Evolutionary conservation across 2,888 invertebrate genomes (phyloP).

Genomic region (Caenorhabditis sp.): DNA sequence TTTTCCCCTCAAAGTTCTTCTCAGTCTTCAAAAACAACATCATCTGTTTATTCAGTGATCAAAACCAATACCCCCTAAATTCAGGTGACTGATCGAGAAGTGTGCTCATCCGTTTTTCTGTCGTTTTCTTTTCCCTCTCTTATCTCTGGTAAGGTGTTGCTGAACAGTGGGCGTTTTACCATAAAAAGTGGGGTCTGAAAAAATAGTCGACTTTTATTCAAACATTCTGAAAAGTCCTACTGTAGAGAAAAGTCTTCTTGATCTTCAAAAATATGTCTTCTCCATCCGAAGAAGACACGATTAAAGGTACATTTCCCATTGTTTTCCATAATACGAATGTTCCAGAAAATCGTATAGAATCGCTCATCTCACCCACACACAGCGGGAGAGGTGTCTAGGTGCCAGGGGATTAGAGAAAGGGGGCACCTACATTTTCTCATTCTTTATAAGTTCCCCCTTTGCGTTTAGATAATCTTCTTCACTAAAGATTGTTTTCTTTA

Average conservation of each 20-base stretch:
- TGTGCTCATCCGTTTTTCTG: background rate
- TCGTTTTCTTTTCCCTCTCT: background rate
- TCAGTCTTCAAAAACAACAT: too few relatives aligned
- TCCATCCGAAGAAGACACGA: background rate
- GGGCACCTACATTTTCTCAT: background rate
- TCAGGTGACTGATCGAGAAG: background rate
- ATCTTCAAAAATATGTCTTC: too few relatives aligned
- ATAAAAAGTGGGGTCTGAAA: background rate
- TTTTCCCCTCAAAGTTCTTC: too few relatives aligned
- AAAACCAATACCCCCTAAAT: too few relatives aligned
- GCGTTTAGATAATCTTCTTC: background rate
- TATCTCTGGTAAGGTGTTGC: too few relatives aligned
- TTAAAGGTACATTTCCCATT: conserved; percentile 18
- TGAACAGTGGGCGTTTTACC: too few relatives aligned
- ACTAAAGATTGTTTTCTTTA: too few relatives aligned
- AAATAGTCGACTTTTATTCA: background rate
- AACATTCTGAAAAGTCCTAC: background rate
- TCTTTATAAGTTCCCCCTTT: background rate
- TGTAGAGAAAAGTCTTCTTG: background rate
- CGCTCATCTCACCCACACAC: background rate
- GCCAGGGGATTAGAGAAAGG: background rate
- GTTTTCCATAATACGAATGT: background rate
- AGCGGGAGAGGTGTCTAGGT: background rate
- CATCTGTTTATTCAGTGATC: too few relatives aligned
- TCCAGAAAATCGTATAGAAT: background rate